These are phyloP conservation scores for Hirtodrosophila histrioides DNA, from an alignment of 2,888 invertebrate genomes.

Conservation along the genomic window DNA sequence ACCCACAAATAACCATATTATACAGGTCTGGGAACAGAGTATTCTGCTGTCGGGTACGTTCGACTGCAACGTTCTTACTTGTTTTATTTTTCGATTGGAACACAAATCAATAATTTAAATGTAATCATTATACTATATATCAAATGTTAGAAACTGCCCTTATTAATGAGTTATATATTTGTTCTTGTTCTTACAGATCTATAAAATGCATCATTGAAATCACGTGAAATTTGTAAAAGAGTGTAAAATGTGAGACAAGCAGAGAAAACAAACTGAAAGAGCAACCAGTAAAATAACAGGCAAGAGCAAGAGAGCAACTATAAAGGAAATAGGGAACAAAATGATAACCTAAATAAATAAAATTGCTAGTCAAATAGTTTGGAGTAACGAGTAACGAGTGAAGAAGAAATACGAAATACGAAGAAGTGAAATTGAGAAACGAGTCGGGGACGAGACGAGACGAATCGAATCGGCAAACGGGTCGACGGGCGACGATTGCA, in stretches of 20 bases:
- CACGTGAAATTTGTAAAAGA: constrained; percentile 29
- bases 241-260: constrained; percentile 39
- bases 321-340: constrained; percentile 36
- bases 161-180: not conserved
- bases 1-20: no score
- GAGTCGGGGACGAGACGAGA: not conserved
- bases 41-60: no score
- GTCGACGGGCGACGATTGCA: constrained; percentile 28
- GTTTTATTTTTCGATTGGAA: no score
- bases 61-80: no score
- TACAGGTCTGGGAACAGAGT: no score
- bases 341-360: constrained; percentile 71
- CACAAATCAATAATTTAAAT: no score
- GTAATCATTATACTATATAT: no score
- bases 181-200: constrained; percentile 39
- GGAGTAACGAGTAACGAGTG: constrained; percentile 35
- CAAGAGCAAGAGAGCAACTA: constrained; percentile 8
- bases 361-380: constrained; percentile 64
- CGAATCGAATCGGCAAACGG: constrained; percentile 17
- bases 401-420: constrained; percentile 12
- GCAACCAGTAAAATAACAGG: constrained; percentile 9
- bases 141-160: not conserved
- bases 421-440: constrained; percentile 2
- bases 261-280: constrained; percentile 11
- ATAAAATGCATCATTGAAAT: constrained; percentile 46